Base-by-base conservation (phyloP, 2,113 vertebrate genomes). In the Phalacrocorax pelagicus region DNA sequence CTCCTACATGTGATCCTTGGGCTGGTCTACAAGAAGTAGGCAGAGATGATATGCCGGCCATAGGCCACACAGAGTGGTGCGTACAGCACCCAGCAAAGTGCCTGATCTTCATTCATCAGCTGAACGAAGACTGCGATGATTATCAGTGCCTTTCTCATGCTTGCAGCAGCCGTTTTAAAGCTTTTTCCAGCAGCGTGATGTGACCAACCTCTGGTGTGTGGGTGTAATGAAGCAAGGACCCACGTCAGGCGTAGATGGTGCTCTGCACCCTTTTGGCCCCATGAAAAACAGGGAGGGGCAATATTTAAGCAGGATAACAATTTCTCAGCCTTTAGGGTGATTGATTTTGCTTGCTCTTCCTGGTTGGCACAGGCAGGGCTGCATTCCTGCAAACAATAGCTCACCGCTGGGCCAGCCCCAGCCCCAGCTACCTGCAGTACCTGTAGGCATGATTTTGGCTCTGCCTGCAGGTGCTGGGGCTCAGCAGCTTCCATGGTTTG, bases 281-380 rank as follows among this genome's bases (percentile, higher is more conserved):
- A 1, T 11, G 21, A 42, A 40, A 8, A 75, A 57, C 38, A 58
- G 78, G 91, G 84, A 94, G 83, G 52, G 90, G 40, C 21, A 27
- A 5, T 5, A 4, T 5, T 62, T 27, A 66, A 66, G 49, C 11
- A 38, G 29, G 42, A 20, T 38, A 72, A 44, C n/a, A 59, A 12
- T 38, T 80, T 36, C 87, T 92, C 71, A 91, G 74, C 66, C 81
- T 72, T 52, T 12, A n/a, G 32, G 30, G 44, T n/a, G 51, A 51
- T 26, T 83, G 74, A 90, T 89, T 95, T 95, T 80, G 62, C 49
- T 21, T n/a, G 26, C 29, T 95, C 59, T 97, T 97, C 97, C 96
- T 97, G 92, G 38, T 83, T 83, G 92, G 84, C 97, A 89, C 59
- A 10, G 71, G 86, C 66, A 75, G 85, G 38, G 85, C 82, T 77